Evolutionary conservation across 2,797 vertebrate species (phyloP).

Genomic region (Tenualosa ilisha): DNA sequence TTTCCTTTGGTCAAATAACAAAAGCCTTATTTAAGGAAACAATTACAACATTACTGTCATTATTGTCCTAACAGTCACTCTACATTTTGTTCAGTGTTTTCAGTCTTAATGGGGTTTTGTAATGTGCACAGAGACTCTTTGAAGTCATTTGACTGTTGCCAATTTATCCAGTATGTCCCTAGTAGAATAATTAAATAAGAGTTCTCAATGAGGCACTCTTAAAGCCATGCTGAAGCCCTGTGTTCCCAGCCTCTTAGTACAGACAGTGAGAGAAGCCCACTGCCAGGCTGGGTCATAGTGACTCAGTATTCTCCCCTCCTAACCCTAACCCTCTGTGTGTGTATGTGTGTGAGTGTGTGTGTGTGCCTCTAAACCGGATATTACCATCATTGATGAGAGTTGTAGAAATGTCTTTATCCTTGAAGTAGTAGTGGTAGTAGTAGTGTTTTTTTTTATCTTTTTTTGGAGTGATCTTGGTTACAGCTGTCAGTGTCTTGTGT

Average conservation of each 20-base stretch:
- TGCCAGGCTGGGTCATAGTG: constrained; percentile 40
- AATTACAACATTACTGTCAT: constrained; percentile 15
- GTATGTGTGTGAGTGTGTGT: constrained; percentile 63
- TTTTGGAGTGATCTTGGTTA: too few relatives aligned
- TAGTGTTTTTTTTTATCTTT: too few relatives aligned
- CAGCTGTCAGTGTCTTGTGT: too few relatives aligned
- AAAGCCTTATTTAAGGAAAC: neutral
- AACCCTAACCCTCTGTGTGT: constrained; percentile 37
- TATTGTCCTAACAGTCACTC: neutral
- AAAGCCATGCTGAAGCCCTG: neutral
- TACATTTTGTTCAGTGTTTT: neutral
- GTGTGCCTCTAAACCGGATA: too few relatives aligned
- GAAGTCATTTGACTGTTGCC: constrained; percentile 40
- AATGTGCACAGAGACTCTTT: constrained; percentile 58
- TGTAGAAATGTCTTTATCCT: too few relatives aligned
- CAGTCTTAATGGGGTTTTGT: neutral
- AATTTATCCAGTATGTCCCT: neutral
- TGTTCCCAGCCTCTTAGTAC: neutral
- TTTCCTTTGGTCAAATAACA: neutral
- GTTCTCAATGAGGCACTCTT: too few relatives aligned
- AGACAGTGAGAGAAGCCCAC: neutral
- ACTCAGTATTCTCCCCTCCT: constrained; percentile 55
- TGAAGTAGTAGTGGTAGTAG: too few relatives aligned
- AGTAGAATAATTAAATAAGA: too few relatives aligned
- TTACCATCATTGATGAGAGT: too few relatives aligned